Evolutionary conservation across 2,797 vertebrate species (phyloP).

Genomic region (Channallabes apus): DNA sequence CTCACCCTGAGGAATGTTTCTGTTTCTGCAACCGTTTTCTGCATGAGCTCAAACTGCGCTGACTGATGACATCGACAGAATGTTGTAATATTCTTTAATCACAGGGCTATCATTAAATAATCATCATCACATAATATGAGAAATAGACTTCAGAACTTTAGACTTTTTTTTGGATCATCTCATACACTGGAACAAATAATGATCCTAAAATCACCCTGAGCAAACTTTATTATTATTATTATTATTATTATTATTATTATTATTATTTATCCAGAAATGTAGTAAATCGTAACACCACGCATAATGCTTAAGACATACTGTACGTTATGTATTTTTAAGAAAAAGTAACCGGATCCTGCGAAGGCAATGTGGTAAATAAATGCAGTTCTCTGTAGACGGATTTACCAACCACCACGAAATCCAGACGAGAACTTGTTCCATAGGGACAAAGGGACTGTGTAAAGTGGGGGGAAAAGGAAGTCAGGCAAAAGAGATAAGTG

Average conservation of each 20-base stretch:
- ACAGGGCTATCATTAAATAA: not conserved
- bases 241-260: not conserved
- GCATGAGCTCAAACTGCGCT: not conserved
- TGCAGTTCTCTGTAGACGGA: not conserved
- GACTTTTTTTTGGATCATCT: not conserved
- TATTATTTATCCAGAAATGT: not conserved
- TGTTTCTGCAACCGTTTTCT: not conserved
- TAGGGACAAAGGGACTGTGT: slow-evolving; percentile 8
- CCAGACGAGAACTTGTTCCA: slow-evolving; percentile 15
- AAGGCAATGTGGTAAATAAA: not conserved
- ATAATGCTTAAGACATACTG: not conserved
- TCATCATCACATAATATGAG: not conserved
- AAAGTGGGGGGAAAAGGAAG: not conserved
- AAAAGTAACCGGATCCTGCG: not conserved
- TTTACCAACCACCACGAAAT: not conserved
- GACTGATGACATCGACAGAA: not conserved
- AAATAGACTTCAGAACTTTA: not conserved
- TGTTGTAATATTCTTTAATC: not conserved
- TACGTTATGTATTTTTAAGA: not conserved
- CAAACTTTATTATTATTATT: not conserved
- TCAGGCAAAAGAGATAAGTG: slow-evolving; percentile 39
- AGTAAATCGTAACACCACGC: too few relatives aligned
- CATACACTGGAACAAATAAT: not conserved
- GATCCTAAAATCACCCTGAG: not conserved
- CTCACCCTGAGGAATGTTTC: not conserved